Base-by-base conservation (phyloP, 2,888 invertebrate species). In the Ophioninae sp. region DNA sequence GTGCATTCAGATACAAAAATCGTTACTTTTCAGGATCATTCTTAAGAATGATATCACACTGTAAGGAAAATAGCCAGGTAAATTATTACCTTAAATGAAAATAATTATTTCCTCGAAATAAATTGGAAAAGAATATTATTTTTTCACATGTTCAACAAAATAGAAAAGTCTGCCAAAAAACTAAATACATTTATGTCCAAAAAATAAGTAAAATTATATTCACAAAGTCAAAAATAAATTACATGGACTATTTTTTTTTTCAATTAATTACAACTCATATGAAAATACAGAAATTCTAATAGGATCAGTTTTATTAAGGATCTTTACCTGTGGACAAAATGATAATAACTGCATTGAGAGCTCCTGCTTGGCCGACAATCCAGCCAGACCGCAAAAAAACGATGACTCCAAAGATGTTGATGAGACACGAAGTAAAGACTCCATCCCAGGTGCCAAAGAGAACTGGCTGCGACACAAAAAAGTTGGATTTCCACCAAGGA, bases 391-490 rank as follows among this genome's bases (percentile, higher is more conserved):
- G 94, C 82, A 99, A 94, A 93, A 99, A 99, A 83, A 99, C 98
- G 93, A 99, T 98, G 0, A 99, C 99, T 90, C 99, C 99, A 94
- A 99, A 98, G 81, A 99, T 98, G 93, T 99, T 99, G 91, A 99
- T 98, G 89, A 99, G 95, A 92, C 98, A 99, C 74, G 99, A 98
- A 78, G 99, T 98, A 92, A 99, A 99, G 7, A 99, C 99, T 86
- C 99, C 99, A 93, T 99, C 99, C 98, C 98, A 99, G 0, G 98
- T 98, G 17, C 99, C 99, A 94, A 99, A 99, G 74, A 99, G 94
- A 76, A 99, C 97, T 56, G 98, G 98, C 93, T 99, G 98, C 50
- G 98, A 98, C 93, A 99, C 96, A 92, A 99, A 98, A 93, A 99
- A 98, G 92, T 98, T 98, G 44, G 98, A 96, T 93, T 98, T 97